Evolutionary conservation across 2,888 invertebrate species (phyloP).

Genomic region (Oasisia sp.): DNA sequence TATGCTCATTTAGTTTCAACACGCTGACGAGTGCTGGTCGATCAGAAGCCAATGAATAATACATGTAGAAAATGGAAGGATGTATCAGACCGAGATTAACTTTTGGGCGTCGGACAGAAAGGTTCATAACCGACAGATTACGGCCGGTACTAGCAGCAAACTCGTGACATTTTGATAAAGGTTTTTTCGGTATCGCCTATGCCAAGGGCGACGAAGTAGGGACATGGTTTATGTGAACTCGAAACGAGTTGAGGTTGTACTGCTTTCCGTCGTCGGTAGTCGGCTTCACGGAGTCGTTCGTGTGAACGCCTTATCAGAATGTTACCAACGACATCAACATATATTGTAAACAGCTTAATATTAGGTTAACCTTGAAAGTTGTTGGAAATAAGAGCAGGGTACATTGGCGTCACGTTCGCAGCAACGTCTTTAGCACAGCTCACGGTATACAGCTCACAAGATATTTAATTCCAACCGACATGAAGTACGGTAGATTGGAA

Average conservation of each 20-base stretch:
- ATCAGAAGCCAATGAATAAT: slow-evolving; percentile 11
- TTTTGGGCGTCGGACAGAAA: background rate
- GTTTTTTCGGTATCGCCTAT: background rate
- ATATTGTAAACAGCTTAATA: background rate
- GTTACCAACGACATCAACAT: background rate
- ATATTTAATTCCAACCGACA: too few relatives aligned
- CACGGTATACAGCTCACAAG: background rate
- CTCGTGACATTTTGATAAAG: background rate
- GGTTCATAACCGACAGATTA: slow-evolving; percentile 5
- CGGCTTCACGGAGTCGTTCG: background rate
- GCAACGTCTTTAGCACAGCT: background rate
- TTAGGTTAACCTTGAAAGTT: background rate
- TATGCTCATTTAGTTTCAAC: slow-evolving; percentile 12
- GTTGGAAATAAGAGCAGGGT: background rate
- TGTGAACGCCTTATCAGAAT: background rate
- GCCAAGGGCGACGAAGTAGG: background rate
- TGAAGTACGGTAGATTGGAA: too few relatives aligned
- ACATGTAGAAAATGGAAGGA: slow-evolving; percentile 9
- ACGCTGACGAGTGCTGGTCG: slow-evolving; percentile 6
- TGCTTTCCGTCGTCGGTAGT: background rate
- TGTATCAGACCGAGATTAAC: background rate
- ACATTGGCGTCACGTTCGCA: background rate
- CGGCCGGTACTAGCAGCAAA: background rate
- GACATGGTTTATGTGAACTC: background rate
- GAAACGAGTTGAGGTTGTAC: background rate